Evolutionary conservation across 2,797 vertebrate genomes (phyloP).

Genomic region (Sebastes vulpes): DNA sequence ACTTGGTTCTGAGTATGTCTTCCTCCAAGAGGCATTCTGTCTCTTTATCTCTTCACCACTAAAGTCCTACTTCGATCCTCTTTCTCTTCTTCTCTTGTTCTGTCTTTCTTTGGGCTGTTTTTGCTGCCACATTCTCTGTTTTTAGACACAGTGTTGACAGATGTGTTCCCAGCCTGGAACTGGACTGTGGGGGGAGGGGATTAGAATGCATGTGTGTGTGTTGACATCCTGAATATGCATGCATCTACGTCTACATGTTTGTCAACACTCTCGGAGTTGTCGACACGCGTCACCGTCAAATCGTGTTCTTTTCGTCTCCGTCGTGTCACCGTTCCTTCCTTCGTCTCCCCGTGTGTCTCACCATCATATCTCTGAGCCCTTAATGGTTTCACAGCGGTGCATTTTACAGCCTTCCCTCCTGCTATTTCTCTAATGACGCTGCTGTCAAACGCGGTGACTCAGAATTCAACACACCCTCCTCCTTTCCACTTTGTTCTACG

Average conservation of each 20-base stretch:
- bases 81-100: background rate
- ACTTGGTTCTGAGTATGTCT: background rate
- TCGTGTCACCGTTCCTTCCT: background rate
- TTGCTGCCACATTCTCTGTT: background rate
- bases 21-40: background rate
- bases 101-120: background rate
- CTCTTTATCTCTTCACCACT: background rate
- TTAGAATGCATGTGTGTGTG: background rate
- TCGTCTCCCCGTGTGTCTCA: background rate
- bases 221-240: background rate
- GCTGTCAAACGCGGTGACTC: constrained; percentile 35
- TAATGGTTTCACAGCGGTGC: constrained; percentile 37
- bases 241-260: background rate
- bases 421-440: constrained; percentile 28
- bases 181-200: background rate
- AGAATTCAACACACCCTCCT: background rate
- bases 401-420: constrained; percentile 18
- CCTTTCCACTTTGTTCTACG: background rate
- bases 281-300: background rate
- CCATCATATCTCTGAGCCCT: constrained; percentile 17
- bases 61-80: background rate
- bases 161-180: background rate
- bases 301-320: background rate
- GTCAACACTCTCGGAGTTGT: background rate
- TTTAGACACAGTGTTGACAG: background rate